These are phyloP conservation scores for Gila orcuttii DNA, from an alignment of 2,113 vertebrate species.

Conservation along the genomic window DNA sequence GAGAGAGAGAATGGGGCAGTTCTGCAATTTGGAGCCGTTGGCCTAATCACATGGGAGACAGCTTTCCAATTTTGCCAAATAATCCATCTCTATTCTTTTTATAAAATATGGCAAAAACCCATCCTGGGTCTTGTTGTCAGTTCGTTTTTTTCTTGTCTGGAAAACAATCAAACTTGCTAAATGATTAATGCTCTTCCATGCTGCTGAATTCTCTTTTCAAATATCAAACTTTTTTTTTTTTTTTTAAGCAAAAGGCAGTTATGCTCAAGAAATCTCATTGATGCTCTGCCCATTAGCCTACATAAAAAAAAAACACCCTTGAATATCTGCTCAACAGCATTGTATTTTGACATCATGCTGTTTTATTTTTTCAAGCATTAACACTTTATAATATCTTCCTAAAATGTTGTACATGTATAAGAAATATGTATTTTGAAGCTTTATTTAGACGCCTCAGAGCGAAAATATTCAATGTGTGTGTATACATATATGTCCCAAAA, in stretches of 20 bases:
- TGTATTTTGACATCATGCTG: background rate
- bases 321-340: constrained; percentile 1
- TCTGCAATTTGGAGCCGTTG: constrained; percentile 69
- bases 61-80: constrained; percentile 77
- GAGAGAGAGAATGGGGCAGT: constrained; percentile 62
- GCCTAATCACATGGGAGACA: constrained; percentile 73
- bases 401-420: too few species aligned
- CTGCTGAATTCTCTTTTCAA: constrained; percentile 75
- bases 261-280: constrained; percentile 78
- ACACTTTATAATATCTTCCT: background rate
- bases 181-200: constrained; percentile 75
- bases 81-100: constrained; percentile 71
- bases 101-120: constrained; percentile 74
- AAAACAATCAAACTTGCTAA: constrained; percentile 82
- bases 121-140: constrained; percentile 71
- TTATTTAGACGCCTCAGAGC: too few species aligned
- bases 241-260: constrained; percentile 72
- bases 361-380: background rate
- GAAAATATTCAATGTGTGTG: too few species aligned
- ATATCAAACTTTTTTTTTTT: constrained; percentile 68
- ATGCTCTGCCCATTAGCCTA: constrained; percentile 78
- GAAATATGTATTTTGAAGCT: too few species aligned
- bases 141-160: constrained; percentile 72
- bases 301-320: constrained; percentile 57
- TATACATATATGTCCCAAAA: too few species aligned